Evolutionary conservation across 1,140 invertebrate genomes (phyloP).

Genomic region (Drosophila equinoxialis): DNA sequence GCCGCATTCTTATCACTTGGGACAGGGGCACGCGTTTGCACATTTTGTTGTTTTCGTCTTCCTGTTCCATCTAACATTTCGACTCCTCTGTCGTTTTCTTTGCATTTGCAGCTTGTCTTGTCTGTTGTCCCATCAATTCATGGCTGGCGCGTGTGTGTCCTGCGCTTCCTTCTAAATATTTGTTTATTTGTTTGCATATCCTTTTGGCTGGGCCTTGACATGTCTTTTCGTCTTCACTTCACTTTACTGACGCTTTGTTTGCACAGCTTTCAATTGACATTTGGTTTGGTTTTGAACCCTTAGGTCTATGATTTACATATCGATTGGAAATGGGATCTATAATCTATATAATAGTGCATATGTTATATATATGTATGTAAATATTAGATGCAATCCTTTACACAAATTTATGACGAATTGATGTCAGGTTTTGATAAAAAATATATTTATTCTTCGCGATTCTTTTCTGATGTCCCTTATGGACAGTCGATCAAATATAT

Average conservation of each 20-base stretch:
- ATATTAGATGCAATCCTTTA: too few relatives aligned
- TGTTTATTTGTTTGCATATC: constrained; percentile 68
- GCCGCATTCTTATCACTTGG: constrained; percentile 56
- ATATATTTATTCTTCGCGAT: too few relatives aligned
- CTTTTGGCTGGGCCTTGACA: constrained; percentile 24
- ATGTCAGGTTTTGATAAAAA: too few relatives aligned
- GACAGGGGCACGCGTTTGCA: constrained; percentile 68
- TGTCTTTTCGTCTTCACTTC: background rate
- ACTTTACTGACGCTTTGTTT: constrained; percentile 43
- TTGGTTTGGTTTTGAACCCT: constrained; percentile 39
- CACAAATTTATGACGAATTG: too few relatives aligned
- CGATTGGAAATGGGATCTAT: constrained; percentile 20
- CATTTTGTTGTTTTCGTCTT: constrained; percentile 55
- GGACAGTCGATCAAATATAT: too few relatives aligned
- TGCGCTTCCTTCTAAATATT: constrained; percentile 66
- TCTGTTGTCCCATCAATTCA: constrained; percentile 37
- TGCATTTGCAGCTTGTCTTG: constrained; percentile 70
- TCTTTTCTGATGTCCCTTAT: too few relatives aligned
- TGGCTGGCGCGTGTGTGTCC: constrained; percentile 33
- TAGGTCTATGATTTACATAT: constrained; percentile 42
- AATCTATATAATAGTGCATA: too few relatives aligned
- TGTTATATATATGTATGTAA: too few relatives aligned
- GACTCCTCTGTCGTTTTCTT: background rate
- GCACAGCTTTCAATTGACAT: constrained; percentile 68
- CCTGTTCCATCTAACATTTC: constrained; percentile 1